Percentiles rank a stretch among this genome's conserved stretches.
These are phyloP conservation scores for Papilio helenus DNA, from an alignment of 1,140 invertebrate species.

Conservation along the genomic window DNA sequence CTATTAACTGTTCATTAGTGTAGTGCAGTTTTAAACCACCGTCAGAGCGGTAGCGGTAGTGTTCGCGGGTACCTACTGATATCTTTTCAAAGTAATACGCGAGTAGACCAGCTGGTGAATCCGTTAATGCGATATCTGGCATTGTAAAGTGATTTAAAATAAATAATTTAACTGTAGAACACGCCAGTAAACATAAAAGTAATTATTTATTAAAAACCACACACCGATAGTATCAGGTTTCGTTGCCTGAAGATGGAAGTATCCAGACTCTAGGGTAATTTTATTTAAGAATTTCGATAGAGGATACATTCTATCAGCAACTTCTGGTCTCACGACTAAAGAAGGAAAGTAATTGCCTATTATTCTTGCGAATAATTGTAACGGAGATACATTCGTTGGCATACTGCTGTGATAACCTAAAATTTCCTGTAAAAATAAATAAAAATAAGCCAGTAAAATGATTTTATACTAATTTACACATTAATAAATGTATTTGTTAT, in stretches of 20 bases:
- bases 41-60: conserved; percentile 82
- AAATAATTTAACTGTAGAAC: no score
- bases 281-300: conserved; percentile 73
- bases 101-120: conserved; percentile 90
- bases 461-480: no score
- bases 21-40: conserved; percentile 88
- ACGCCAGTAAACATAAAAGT: no score
- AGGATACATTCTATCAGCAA: conserved; percentile 86
- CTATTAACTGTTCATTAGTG: conserved; percentile 90
- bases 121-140: conserved; percentile 84
- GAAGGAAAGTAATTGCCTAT: conserved; percentile 65
- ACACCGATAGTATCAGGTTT: conserved; percentile 93
- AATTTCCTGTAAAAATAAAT: conserved; percentile 76
- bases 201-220: conserved; percentile 30
- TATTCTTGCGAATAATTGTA: not conserved
- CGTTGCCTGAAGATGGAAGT: conserved; percentile 92
- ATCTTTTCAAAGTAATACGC: conserved; percentile 95
- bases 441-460: no score
- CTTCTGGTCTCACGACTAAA: conserved; percentile 83
- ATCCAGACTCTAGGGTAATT: conserved; percentile 89
- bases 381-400: not conserved
- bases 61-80: conserved; percentile 88
- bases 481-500: no score
- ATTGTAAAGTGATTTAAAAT: conserved; percentile 1
- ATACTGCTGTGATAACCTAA: conserved; percentile 74